phyloP scores from a whole-genome alignment of 1,140 invertebrate species.

The Drosophila funebris region DNA sequence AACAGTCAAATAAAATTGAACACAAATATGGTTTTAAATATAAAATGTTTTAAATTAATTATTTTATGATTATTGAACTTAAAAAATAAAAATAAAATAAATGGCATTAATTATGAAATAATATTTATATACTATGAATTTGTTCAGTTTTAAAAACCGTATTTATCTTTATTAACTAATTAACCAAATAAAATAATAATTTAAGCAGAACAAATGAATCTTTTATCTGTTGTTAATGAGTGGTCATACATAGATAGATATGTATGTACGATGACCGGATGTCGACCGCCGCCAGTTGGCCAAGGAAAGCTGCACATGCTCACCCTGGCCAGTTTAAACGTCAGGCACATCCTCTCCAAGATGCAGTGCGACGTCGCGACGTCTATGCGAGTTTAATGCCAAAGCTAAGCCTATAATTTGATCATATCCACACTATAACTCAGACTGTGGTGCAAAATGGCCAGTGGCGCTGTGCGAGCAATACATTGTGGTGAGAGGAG shows the following conservation, averaged over 20 bases:
- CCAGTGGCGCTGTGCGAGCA: constrained; percentile 57
- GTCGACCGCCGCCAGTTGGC: not conserved
- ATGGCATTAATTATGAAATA: too few relatives aligned
- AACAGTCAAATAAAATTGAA: too few relatives aligned
- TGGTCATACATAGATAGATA: too few relatives aligned
- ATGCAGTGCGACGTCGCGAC: constrained; percentile 19
- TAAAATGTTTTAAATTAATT: too few relatives aligned
- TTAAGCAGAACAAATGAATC: too few relatives aligned
- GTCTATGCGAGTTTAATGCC: constrained; percentile 78
- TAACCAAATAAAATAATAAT: too few relatives aligned
- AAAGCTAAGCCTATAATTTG: constrained; percentile 78
- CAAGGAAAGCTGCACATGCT: constrained; percentile 32
- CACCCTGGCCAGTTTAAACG: constrained; percentile 16
- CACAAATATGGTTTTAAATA: too few relatives aligned
- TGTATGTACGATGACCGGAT: constrained; percentile 22
- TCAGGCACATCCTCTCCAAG: constrained; percentile 46
- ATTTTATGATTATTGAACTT: too few relatives aligned
- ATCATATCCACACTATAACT: constrained; percentile 82
- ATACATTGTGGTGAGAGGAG: not conserved
- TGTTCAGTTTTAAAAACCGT: too few relatives aligned
- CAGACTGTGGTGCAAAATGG: constrained; percentile 68
- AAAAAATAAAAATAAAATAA: too few relatives aligned
- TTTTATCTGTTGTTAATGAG: too few relatives aligned
- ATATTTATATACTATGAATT: too few relatives aligned
- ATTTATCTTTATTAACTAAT: not conserved